Conservation (phyloP, 2,888 invertebrate genomes). For the Cryptocheilus praepositus region DNA sequence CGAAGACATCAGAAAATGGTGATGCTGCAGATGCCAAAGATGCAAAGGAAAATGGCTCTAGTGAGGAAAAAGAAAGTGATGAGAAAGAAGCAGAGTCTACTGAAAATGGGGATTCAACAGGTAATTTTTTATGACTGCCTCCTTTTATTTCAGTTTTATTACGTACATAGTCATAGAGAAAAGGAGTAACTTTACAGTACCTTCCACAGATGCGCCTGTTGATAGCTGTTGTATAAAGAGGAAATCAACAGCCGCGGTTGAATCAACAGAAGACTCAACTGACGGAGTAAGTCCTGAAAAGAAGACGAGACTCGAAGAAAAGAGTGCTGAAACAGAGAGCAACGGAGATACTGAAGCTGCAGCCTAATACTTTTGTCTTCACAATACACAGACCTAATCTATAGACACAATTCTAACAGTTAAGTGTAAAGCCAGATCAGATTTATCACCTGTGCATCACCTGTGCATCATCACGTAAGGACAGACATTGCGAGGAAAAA, state of each 20-base stretch:
- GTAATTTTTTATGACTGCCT: slow-evolving; percentile 49
- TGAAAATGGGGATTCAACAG: slow-evolving; percentile 75
- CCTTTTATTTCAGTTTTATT: not conserved
- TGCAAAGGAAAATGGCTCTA: slow-evolving; percentile 74
- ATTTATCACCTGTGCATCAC: slow-evolving; percentile 59
- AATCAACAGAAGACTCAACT: slow-evolving; percentile 65
- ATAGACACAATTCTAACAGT: slow-evolving; percentile 64
- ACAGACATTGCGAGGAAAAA: slow-evolving; percentile 35
- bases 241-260: slow-evolving; percentile 79
- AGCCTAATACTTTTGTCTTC: slow-evolving; percentile 56
- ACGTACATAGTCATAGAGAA: not conserved
- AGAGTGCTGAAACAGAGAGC: slow-evolving; percentile 77
- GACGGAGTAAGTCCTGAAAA: slow-evolving; percentile 84
- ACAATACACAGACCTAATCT: slow-evolving; percentile 58
- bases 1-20: slow-evolving; percentile 73
- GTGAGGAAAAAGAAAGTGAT: slow-evolving; percentile 72
- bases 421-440: slow-evolving; percentile 60
- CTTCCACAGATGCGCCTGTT: slow-evolving; percentile 58
- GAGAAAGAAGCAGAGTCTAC: slow-evolving; percentile 73
- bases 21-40: slow-evolving; percentile 61
- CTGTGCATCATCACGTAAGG: slow-evolving; percentile 51
- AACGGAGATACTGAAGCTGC: slow-evolving; percentile 75
- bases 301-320: slow-evolving; percentile 83
- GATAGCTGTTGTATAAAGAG: slow-evolving; percentile 80
- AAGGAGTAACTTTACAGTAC: not conserved